phyloP scores from a whole-genome alignment of 2,113 vertebrate species.

The Romanogobio albipinnatus region DNA sequence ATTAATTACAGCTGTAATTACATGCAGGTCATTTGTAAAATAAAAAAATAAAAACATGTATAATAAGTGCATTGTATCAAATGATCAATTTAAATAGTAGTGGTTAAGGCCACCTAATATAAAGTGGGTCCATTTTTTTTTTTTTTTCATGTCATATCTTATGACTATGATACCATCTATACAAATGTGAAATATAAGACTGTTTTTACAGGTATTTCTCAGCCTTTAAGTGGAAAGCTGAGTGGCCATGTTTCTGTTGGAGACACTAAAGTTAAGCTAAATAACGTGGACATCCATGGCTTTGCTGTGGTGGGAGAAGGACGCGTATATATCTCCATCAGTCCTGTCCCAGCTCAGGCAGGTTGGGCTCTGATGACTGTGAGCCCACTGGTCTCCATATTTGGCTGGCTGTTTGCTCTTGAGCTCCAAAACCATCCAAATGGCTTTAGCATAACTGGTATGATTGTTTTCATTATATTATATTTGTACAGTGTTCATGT shows the following conservation, averaged over 20 bases:
- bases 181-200: not conserved
- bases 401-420: constrained; percentile 83
- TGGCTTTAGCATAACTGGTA: constrained; percentile 80
- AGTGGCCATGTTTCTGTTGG: constrained; percentile 77
- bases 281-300: constrained; percentile 73
- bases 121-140: too few species aligned
- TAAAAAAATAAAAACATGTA: too few species aligned
- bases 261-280: constrained; percentile 57
- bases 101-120: too few species aligned
- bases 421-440: constrained; percentile 77
- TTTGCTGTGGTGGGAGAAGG: constrained; percentile 82
- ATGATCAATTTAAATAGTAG: too few species aligned
- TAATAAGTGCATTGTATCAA: too few species aligned
- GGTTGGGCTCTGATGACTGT: constrained; percentile 77
- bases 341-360: constrained; percentile 72
- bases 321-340: constrained; percentile 79
- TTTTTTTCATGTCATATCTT: not conserved
- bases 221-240: constrained; percentile 83
- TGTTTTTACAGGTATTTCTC: constrained; percentile 72
- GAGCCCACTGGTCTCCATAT: constrained; percentile 72
- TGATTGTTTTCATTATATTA: constrained; percentile 50
- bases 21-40: too few species aligned
- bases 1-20: too few species aligned
- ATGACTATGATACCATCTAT: not conserved
- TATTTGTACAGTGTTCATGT: not conserved